A percentile compares a stretch with the other conserved stretches of the same genome.
Evolutionary conservation across 2,888 invertebrate genomes (phyloP).

Genomic region (Tridacna crocea): DNA sequence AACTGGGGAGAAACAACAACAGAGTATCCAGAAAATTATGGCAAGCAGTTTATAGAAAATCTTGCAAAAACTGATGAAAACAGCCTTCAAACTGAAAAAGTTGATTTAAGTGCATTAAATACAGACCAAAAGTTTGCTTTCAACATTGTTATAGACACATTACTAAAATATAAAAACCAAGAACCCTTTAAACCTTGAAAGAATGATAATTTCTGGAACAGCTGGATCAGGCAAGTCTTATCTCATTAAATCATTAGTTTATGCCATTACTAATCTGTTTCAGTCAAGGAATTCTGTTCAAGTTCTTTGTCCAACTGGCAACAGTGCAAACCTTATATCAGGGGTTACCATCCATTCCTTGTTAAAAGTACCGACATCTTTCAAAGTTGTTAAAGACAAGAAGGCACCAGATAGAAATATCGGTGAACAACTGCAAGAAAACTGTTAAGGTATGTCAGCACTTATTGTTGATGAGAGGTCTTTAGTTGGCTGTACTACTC

Average conservation of each 20-base stretch:
- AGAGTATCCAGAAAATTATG: constrained; percentile 34
- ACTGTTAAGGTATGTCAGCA: not conserved
- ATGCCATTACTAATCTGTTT: not conserved
- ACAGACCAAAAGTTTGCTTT: not conserved
- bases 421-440: not conserved
- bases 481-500: too few relatives aligned
- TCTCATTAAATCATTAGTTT: not conserved
- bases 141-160: not conserved
- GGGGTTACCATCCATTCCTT: too few relatives aligned
- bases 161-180: not conserved
- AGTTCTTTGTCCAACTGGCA: not conserved
- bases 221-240: not conserved
- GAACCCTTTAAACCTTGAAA: not conserved
- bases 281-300: not conserved
- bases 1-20: not conserved
- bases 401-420: not conserved
- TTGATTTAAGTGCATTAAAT: not conserved
- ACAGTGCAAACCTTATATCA: too few relatives aligned
- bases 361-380: not conserved
- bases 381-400: not conserved
- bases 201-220: not conserved
- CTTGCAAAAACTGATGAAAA: not conserved
- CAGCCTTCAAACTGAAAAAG: not conserved
- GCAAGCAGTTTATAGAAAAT: not conserved
- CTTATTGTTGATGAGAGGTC: not conserved